Conservation (phyloP, 1,140 invertebrate species). For the Aradophagus sp. region DNA sequence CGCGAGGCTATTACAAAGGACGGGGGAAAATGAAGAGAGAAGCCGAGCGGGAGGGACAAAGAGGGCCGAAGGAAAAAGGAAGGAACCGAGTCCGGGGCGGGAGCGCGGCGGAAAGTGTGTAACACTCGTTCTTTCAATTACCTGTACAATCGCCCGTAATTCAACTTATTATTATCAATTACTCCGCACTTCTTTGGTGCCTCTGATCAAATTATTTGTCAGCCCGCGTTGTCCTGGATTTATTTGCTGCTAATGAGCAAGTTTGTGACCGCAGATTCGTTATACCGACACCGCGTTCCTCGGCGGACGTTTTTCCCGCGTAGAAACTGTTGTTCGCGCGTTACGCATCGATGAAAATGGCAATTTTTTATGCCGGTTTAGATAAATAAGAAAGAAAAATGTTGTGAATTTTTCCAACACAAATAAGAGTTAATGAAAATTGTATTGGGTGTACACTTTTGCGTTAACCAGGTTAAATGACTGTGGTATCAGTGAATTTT, state of each 20-base stretch:
- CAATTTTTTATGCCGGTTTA: no score
- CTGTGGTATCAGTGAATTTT: no score
- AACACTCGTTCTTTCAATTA: conserved; percentile 56
- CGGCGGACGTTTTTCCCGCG: no score
- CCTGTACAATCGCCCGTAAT: conserved; percentile 40
- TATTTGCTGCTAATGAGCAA: conserved; percentile 8
- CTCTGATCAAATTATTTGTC: conserved; percentile 27
- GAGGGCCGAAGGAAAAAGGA: conserved; percentile 3
- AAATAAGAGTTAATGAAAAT: no score
- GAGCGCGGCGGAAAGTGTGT: conserved; percentile 39
- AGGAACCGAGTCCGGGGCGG: neutral
- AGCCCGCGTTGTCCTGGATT: conserved; percentile 4
- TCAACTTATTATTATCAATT: conserved; percentile 55
- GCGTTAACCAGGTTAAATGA: no score
- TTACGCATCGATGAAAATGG: no score
- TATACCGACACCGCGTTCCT: no score
- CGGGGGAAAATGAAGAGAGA: conserved; percentile 36
- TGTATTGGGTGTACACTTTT: no score
- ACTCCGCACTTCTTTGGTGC: conserved; percentile 15
- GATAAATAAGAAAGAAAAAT: no score
- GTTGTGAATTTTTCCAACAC: no score
- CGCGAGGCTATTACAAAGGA: conserved; percentile 53
- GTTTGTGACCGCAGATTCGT: no score
- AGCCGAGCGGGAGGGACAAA: conserved; percentile 12
- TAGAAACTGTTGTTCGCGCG: no score